Conservation (phyloP, 2,888 invertebrate genomes). For the Camponotus fellah region DNA sequence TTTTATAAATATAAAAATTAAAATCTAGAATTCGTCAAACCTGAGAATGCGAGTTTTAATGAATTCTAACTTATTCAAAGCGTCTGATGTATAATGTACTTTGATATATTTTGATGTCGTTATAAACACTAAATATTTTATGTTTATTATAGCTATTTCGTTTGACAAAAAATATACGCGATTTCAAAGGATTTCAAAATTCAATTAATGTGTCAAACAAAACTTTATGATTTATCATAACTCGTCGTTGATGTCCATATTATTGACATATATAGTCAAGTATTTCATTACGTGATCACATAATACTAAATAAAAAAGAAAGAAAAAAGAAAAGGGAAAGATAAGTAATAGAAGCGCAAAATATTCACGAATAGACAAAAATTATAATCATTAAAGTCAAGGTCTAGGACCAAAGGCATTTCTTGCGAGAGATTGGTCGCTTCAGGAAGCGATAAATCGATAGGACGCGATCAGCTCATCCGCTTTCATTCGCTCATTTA, state of each 20-base stretch:
- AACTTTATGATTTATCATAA: background rate
- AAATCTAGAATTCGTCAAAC: background rate
- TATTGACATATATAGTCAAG: constrained; percentile 1
- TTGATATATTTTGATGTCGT: background rate
- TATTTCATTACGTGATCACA: background rate
- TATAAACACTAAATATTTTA: background rate
- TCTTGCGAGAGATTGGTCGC: constrained; percentile 62
- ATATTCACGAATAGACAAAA: constrained; percentile 71
- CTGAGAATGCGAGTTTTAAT: background rate
- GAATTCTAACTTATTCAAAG: background rate
- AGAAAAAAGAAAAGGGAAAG: constrained; percentile 6
- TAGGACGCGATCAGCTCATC: constrained; percentile 56
- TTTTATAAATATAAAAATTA: background rate
- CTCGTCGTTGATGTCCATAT: background rate
- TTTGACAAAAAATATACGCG: background rate
- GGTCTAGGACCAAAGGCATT: constrained; percentile 63
- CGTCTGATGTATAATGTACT: background rate
- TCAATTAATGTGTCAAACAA: constrained; percentile 4
- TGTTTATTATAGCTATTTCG: background rate
- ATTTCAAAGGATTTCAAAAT: constrained; percentile 4
- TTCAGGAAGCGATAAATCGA: constrained; percentile 71
- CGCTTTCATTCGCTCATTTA: constrained; percentile 75
- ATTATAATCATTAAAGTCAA: constrained; percentile 82
- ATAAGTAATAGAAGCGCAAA: constrained; percentile 21
- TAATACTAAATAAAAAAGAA: background rate